These are phyloP conservation scores for Vulpes lagopus DNA, from an alignment of 2,113 vertebrate species.

Conservation along the genomic window DNA sequence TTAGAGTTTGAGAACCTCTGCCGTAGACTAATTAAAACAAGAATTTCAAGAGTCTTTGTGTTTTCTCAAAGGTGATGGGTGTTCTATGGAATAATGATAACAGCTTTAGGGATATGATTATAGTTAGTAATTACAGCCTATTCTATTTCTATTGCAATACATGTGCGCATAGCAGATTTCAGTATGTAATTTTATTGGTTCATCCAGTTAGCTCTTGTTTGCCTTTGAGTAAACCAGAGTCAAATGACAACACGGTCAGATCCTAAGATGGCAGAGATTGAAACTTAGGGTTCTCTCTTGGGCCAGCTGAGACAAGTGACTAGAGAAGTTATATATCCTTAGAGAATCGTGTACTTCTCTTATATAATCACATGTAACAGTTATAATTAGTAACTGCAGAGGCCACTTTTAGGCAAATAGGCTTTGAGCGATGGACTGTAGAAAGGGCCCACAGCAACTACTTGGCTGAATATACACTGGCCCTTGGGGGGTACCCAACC, in stretches of 20 bases:
- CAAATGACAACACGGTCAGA: not conserved
- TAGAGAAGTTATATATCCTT: not conserved
- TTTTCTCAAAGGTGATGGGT: constrained; percentile 68
- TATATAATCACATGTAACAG: not conserved
- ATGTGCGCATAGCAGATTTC: constrained; percentile 6
- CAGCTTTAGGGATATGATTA: not conserved
- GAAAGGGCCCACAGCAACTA: not conserved
- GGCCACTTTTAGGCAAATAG: not conserved
- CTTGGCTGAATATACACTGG: not conserved
- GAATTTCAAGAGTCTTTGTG: constrained; percentile 40
- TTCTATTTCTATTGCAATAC: constrained; percentile 51
- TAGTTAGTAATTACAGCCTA: constrained; percentile 10
- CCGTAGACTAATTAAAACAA: constrained; percentile 26
- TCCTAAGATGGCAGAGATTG: not conserved
- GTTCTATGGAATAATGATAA: constrained; percentile 67
- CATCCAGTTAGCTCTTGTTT: constrained; percentile 55
- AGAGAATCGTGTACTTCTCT: not conserved
- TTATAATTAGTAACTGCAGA: not conserved
- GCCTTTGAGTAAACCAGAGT: constrained; percentile 5
- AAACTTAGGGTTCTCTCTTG: not conserved
- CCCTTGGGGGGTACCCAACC: not conserved
- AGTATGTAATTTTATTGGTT: constrained; percentile 6
- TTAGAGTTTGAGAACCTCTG: constrained; percentile 50
- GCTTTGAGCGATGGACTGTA: not conserved
- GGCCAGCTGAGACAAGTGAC: constrained; percentile 3